Percentiles rank a stretch among this genome's conserved stretches.
These are phyloP conservation scores for Leistus spinibarbis DNA, from an alignment of 2,888 invertebrate genomes.

Conservation along the genomic window DNA sequence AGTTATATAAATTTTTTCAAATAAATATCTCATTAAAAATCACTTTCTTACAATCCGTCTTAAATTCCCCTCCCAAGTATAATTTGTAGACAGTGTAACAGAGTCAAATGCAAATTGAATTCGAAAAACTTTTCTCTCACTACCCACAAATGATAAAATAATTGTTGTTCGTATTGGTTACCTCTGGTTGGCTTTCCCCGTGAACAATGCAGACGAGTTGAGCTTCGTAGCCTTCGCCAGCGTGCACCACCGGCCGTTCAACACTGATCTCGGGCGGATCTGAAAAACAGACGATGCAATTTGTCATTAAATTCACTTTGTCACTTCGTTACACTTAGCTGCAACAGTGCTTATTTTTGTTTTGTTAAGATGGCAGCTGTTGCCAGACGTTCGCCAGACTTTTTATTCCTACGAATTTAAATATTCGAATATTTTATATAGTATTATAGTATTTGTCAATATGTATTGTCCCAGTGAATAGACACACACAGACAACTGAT, in stretches of 20 bases:
- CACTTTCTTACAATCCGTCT: no score
- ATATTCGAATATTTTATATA: no score
- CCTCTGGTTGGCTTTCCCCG: conserved; percentile 70
- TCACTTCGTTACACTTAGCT: neutral
- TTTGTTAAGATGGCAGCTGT: no score
- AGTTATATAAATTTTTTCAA: no score
- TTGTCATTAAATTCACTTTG: neutral
- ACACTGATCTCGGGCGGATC: conserved; percentile 66
- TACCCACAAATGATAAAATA: no score
- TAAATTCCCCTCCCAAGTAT: neutral
- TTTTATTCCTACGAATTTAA: no score
- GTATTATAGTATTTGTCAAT: no score
- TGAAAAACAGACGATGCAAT: conserved; percentile 53
- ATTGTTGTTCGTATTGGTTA: conserved; percentile 57
- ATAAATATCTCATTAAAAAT: no score
- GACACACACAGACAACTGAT: no score
- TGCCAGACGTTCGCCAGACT: no score
- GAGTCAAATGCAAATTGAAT: conserved; percentile 6
- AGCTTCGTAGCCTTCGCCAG: conserved; percentile 71
- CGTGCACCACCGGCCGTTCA: conserved; percentile 69
- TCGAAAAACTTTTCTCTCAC: neutral
- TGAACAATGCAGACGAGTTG: conserved; percentile 72
- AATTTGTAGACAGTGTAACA: neutral
- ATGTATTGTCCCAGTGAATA: no score
- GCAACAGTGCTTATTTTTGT: neutral